Evolutionary conservation across 2,113 vertebrate genomes (phyloP).

Genomic region (Holacanthus passer): DNA sequence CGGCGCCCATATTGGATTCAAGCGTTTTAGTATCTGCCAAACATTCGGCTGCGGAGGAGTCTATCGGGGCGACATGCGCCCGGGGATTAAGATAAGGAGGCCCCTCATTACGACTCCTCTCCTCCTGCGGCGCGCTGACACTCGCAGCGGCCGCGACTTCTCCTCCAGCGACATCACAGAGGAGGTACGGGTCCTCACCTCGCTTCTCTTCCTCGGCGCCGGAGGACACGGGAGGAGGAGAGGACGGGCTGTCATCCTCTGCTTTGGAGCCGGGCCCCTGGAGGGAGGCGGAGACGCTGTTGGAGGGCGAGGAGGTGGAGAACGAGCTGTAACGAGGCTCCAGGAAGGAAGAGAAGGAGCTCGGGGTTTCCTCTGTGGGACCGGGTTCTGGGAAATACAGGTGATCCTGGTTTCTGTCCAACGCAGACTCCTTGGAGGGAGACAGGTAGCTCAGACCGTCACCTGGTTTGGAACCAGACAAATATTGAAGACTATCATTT

Average conservation of each 20-base stretch:
- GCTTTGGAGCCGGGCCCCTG: conserved; percentile 28
- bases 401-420: conserved; percentile 7
- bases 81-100: conserved; percentile 88
- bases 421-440: conserved; percentile 1
- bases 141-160: conserved; percentile 69
- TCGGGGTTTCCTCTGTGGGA: conserved; percentile 6
- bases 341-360: background rate
- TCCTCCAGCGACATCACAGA: conserved; percentile 73
- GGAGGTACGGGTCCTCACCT: conserved; percentile 59
- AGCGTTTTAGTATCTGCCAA: conserved; percentile 85
- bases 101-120: conserved; percentile 80
- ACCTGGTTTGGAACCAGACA: background rate
- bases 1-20: conserved; percentile 86
- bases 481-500: background rate
- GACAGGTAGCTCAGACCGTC: conserved; percentile 1
- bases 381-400: conserved; percentile 16
- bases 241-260: background rate
- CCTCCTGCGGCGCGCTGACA: conserved; percentile 75
- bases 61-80: conserved; percentile 84
- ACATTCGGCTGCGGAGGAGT: conserved; percentile 79
- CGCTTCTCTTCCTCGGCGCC: conserved; percentile 29
- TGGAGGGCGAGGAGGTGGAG: conserved; percentile 12
- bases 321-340: conserved; percentile 22
- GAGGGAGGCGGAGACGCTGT: conserved; percentile 10
- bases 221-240: conserved; percentile 41